Percentiles rank a stretch among this genome's conserved stretches.
Evolutionary conservation across 2,113 vertebrate species (phyloP).

Genomic region (Bolborhynchus lineola): DNA sequence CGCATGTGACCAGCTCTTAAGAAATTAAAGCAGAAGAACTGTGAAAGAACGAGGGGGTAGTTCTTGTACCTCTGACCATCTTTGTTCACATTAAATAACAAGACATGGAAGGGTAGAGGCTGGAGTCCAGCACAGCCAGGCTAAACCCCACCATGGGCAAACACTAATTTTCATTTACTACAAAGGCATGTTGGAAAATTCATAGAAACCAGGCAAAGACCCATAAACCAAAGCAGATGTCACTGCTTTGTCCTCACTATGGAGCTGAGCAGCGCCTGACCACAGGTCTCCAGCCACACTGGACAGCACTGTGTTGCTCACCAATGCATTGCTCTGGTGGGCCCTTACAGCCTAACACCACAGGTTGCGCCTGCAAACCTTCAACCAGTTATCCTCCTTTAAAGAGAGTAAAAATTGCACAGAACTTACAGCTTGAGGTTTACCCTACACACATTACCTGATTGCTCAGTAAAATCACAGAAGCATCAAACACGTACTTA

Average conservation of each 20-base stretch:
- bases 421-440: not conserved
- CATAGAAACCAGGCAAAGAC: rapidly evolving
- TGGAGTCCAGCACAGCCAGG: not conserved
- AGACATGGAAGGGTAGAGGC: not conserved
- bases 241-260: rapidly evolving
- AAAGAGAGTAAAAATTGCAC: not conserved
- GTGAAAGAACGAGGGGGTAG: not conserved
- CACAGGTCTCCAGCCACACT: rapidly evolving
- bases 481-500: rapidly evolving
- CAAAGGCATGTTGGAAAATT: not conserved
- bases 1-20: not conserved
- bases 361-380: not conserved
- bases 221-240: not conserved
- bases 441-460: rapidly evolving
- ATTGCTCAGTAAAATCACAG: not conserved
- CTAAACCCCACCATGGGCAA: not conserved
- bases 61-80: not conserved
- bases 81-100: not conserved
- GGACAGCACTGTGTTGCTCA: not conserved
- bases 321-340: not conserved
- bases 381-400: not conserved
- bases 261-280: not conserved
- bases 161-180: rapidly evolving
- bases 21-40: not conserved
- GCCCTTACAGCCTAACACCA: not conserved